phyloP scores from a whole-genome alignment of 2,113 vertebrate species.

The Mesitornis unicolor region DNA sequence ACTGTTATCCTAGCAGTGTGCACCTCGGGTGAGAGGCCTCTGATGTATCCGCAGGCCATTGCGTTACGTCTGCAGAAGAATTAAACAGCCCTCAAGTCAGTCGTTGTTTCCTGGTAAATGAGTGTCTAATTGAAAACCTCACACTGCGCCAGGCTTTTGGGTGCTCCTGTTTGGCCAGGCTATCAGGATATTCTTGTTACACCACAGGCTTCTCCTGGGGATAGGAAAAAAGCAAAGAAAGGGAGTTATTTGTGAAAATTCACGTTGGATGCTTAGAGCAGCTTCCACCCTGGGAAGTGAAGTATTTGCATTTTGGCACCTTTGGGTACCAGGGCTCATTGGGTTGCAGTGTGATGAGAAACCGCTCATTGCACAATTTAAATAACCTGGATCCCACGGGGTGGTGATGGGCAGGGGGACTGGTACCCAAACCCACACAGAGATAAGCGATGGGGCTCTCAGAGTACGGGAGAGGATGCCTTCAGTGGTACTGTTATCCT shows the following conservation, averaged over 20 bases:
- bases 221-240: rapidly evolving
- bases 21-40: not conserved
- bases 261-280: not conserved
- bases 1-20: rapidly evolving
- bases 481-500: not conserved
- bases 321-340: not conserved
- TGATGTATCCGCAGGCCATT: not conserved
- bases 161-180: not conserved
- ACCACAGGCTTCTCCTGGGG: not conserved
- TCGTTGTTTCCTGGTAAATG: not conserved
- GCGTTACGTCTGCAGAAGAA: not conserved
- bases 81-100: not conserved
- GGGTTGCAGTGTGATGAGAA: not conserved
- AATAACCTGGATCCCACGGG: not conserved
- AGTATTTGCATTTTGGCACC: rapidly evolving
- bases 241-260: not conserved
- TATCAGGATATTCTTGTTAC: not conserved
- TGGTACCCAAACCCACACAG: rapidly evolving
- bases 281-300: not conserved
- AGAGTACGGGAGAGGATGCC: not conserved
- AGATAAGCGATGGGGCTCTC: not conserved
- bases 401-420: not conserved
- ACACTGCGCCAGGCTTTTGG: rapidly evolving
- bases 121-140: not conserved
- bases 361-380: rapidly evolving